These are phyloP conservation scores for Montipora foliosa DNA, from an alignment of 64 coral and sea anemone species.

Conservation along the genomic window DNA sequence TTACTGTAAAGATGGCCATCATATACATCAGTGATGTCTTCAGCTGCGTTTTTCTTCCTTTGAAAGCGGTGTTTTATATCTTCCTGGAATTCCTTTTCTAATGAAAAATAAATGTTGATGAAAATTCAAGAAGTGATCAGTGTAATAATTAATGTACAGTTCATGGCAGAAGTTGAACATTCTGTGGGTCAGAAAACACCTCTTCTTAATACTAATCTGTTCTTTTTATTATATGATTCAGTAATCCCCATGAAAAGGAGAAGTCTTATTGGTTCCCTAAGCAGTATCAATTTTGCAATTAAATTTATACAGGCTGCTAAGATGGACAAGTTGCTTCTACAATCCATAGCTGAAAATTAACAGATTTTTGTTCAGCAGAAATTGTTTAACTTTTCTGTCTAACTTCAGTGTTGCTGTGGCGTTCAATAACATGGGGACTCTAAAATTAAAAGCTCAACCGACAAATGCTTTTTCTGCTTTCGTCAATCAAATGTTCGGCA, in stretches of 20 bases:
- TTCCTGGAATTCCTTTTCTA: too few species aligned
- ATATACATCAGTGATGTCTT: too few species aligned
- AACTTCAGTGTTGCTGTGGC: neutral
- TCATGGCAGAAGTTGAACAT: neutral
- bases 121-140: constrained; percentile 1
- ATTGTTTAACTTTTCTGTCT: neutral
- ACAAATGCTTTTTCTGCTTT: neutral
- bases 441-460: neutral
- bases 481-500: neutral
- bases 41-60: too few species aligned
- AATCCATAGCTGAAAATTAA: constrained; percentile 2
- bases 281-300: neutral
- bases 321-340: constrained; percentile 1
- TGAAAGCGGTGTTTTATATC: too few species aligned
- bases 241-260: neutral
- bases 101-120: neutral
- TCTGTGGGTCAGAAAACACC: constrained; percentile 1
- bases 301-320: constrained; percentile 1
- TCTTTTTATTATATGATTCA: neutral
- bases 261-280: neutral
- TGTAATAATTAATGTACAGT: neutral
- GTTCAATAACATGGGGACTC: neutral
- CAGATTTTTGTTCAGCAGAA: constrained; percentile 1
- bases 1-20: too few species aligned
- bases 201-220: neutral